These are phyloP conservation scores for Stenodera caucasica DNA, from an alignment of 2,888 invertebrate species.

Conservation along the genomic window DNA sequence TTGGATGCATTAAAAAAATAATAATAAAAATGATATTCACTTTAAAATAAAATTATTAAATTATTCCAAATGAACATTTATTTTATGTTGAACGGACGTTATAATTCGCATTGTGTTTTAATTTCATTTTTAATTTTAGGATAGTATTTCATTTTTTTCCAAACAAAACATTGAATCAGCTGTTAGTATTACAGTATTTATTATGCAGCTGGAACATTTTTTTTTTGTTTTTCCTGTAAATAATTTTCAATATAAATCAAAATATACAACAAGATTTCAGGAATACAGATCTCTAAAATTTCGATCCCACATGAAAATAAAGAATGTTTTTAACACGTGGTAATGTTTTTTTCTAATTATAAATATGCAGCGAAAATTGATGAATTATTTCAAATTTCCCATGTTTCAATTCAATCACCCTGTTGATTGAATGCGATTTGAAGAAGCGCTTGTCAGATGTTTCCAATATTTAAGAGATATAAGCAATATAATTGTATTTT, in stretches of 20 bases:
- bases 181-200: conserved; percentile 13
- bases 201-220: conserved; percentile 1
- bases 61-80: conserved; percentile 33
- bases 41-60: conserved; percentile 37
- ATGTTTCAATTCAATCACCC: too few relatives aligned
- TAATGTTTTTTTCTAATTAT: neutral
- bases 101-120: neutral
- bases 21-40: conserved; percentile 27
- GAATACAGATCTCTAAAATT: neutral
- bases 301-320: conserved; percentile 22
- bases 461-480: too few relatives aligned
- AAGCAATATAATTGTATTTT: too few relatives aligned
- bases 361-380: too few relatives aligned
- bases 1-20: conserved; percentile 28
- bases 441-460: too few relatives aligned
- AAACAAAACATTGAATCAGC: neutral
- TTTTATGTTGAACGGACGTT: neutral
- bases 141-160: conserved; percentile 5
- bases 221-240: conserved; percentile 3
- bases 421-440: too few relatives aligned
- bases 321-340: conserved; percentile 29
- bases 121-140: conserved; percentile 1
- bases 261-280: neutral
- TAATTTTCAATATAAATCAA: neutral
- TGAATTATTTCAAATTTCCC: too few relatives aligned